A percentile compares a stretch with the other conserved stretches of the same genome.
Conservation (phyloP, 2,888 invertebrate genomes). For the Clanis bilineata region DNA sequence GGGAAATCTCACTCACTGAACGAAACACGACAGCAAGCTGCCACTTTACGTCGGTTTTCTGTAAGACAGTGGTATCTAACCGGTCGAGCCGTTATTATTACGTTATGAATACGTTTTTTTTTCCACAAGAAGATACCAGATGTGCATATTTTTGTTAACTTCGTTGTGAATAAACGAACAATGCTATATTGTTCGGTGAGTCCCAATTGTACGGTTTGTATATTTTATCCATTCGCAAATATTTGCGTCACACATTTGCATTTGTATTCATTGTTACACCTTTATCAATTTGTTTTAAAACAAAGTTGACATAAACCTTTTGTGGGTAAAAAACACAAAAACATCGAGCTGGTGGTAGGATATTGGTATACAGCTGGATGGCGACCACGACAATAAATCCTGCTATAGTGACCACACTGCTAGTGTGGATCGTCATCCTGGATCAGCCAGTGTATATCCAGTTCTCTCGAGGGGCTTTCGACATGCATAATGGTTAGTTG, state of each 20-base stretch:
- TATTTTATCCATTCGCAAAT: conserved; percentile 7
- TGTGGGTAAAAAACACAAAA: neutral
- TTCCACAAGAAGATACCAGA: neutral
- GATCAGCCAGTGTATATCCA: no score
- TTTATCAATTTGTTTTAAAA: conserved; percentile 3
- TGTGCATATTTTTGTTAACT: conserved; percentile 12
- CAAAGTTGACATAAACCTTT: neutral
- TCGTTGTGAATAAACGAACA: neutral
- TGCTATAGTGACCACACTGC: no score
- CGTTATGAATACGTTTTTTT: neutral
- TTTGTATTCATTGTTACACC: conserved; percentile 11
- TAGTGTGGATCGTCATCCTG: no score
- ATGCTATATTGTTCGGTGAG: conserved; percentile 7
- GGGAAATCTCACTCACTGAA: no score
- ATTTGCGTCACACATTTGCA: conserved; percentile 6
- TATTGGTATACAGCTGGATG: no score
- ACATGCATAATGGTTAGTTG: no score
- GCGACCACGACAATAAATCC: no score
- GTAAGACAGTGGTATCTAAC: no score
- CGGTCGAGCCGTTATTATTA: neutral
- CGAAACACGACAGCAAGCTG: no score
- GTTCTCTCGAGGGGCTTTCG: no score
- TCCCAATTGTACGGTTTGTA: conserved; percentile 2
- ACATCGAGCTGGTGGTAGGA: neutral
- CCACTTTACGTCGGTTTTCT: no score